These are phyloP conservation scores for Cataglyphis cursor DNA, from an alignment of 2,888 invertebrate genomes.

Conservation along the genomic window DNA sequence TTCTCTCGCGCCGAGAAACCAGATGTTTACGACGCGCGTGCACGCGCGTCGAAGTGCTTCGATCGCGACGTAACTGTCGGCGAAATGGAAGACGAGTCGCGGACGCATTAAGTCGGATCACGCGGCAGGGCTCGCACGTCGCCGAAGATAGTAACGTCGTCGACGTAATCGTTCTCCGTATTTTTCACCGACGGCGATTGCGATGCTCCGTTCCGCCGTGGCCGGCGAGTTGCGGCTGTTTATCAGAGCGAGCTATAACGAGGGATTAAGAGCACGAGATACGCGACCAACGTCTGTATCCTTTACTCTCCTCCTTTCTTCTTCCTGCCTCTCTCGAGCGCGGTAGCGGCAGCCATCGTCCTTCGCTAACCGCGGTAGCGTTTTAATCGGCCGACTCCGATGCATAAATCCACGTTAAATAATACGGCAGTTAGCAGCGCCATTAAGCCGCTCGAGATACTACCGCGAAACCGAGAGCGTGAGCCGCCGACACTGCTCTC, in stretches of 20 bases:
- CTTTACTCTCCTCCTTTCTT: slow-evolving; percentile 52
- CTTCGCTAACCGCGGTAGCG: slow-evolving; percentile 65
- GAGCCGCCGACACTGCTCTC: slow-evolving; percentile 65
- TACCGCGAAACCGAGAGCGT: slow-evolving; percentile 77
- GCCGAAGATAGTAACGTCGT: slow-evolving; percentile 31
- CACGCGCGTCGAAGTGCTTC: background rate
- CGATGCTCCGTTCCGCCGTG: slow-evolving; percentile 20
- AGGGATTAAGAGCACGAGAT: slow-evolving; percentile 72
- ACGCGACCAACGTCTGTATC: slow-evolving; percentile 51
- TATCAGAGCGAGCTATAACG: slow-evolving; percentile 68
- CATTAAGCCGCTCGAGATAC: slow-evolving; percentile 82
- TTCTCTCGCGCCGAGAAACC: background rate
- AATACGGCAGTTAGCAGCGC: slow-evolving; percentile 82
- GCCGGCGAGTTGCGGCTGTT: slow-evolving; percentile 52
- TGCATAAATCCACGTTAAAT: slow-evolving; percentile 83
- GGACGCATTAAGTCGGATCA: slow-evolving; percentile 22
- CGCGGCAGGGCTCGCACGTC: slow-evolving; percentile 23
- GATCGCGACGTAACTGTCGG: slow-evolving; percentile 12
- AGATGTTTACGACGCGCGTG: background rate
- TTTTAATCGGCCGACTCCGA: slow-evolving; percentile 81
- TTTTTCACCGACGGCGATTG: slow-evolving; percentile 49
- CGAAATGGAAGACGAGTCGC: background rate
- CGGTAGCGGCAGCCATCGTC: slow-evolving; percentile 25
- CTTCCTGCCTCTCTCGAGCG: slow-evolving; percentile 39
- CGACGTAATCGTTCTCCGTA: slow-evolving; percentile 53